phyloP scores from a whole-genome alignment of 2,888 invertebrate species.

The Apeira syringaria region DNA sequence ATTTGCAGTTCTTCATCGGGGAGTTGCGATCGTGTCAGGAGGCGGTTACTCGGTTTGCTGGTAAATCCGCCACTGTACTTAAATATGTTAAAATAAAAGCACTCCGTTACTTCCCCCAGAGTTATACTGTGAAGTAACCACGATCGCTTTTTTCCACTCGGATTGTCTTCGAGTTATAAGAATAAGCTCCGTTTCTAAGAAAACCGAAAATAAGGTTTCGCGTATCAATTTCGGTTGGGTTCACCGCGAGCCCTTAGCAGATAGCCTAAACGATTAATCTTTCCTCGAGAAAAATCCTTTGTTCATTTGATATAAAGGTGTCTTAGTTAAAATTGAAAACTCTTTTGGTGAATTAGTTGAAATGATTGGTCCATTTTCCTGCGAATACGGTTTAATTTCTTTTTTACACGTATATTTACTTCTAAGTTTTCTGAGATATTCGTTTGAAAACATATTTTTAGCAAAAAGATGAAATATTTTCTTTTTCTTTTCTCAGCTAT shows the following conservation, averaged over 20 bases:
- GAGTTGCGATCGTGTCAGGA: too few species aligned
- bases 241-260: conserved; percentile 5
- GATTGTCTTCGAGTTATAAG: conserved; percentile 18
- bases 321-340: not conserved
- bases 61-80: too few species aligned
- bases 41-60: too few species aligned
- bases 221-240: conserved; percentile 16
- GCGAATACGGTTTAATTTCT: not conserved
- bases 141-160: conserved; percentile 21
- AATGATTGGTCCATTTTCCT: not conserved
- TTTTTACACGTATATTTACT: too few species aligned
- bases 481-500: too few species aligned
- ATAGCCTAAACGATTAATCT: conserved; percentile 12
- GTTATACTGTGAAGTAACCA: not conserved
- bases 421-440: too few species aligned
- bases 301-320: not conserved
- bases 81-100: too few species aligned
- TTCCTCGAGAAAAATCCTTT: not conserved
- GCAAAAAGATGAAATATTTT: too few species aligned
- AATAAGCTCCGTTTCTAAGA: conserved; percentile 14
- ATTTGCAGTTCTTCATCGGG: too few species aligned
- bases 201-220: conserved; percentile 14
- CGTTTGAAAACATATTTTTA: too few species aligned
- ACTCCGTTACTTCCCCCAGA: not conserved
- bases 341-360: not conserved